Evolutionary conservation across 2,888 invertebrate genomes (phyloP), one percentile per base, ranked within the genome.

Genomic region (Hypena proboscidalis): DNA sequence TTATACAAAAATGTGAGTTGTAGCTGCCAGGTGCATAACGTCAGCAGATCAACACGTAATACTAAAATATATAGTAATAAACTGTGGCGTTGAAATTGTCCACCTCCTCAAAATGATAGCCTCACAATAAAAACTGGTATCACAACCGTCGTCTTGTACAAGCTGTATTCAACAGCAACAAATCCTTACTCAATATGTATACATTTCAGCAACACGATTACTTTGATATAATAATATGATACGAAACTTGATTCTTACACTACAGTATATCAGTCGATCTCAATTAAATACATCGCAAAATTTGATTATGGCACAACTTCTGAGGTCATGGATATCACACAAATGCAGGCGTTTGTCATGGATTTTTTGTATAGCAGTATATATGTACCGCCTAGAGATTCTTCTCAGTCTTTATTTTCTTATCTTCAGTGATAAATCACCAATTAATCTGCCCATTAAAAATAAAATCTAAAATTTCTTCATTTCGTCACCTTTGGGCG

Each of bases 371-470:
- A 58, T 38, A 50, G 55, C 32, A 53, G 53, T 50, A 57, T 53
- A 49, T 51, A 52, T 58, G 56, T 35, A 49, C 50, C 53, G 50
- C 53, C 42, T 54, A 70, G 77, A 80, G 77, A 79, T 81, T 79
- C 71, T 46, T 51, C 70, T 84, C 84, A 84, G 84, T 85, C 84
- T 83, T 83, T 54, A 52, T 70, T 63, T 65, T 60, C 58, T 67
- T 67, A 65, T 42, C 33, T 53, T 66, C 55, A 58, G 51, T 62
- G 58, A 53, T 51, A 49, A 46, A 51, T 41, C 42, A 45, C 43
- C 29, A 56, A 52, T 38, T 33, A 56, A 36, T 38, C 25, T 49
- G 38, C 40, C 42, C 14, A 33, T 37, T 40, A 37, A 54, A 53
- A 37, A 33, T 54, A 40, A 30, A 33, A 29, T 8, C 35, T 26